Percentiles rank a stretch among this genome's conserved stretches.
Conservation (phyloP, 2,888 invertebrate species). For the Meliscaeva auricollis region DNA sequence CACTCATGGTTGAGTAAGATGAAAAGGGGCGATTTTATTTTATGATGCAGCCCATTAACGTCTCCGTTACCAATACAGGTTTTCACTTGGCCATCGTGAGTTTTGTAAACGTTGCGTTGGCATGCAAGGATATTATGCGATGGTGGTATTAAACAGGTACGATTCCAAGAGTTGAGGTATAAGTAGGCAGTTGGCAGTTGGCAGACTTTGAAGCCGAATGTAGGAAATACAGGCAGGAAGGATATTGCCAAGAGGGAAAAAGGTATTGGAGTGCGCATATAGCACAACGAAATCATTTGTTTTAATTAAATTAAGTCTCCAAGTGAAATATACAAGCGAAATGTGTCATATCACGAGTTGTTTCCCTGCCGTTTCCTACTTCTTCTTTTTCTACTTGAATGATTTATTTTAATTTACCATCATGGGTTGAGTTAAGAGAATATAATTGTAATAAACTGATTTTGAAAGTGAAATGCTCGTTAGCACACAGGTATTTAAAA, state of each 20-base stretch:
- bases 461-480: conserved; percentile 19
- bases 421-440: neutral
- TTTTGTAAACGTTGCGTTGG: conserved; percentile 70
- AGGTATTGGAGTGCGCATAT: conserved; percentile 38
- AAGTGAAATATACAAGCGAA: conserved; percentile 58
- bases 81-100: conserved; percentile 71
- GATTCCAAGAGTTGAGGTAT: neutral
- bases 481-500: conserved; percentile 11
- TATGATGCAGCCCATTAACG: conserved; percentile 75
- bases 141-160: conserved; percentile 1
- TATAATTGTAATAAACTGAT: conserved; percentile 7
- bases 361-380: conserved; percentile 36
- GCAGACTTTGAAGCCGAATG: neutral
- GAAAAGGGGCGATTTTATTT: conserved; percentile 60
- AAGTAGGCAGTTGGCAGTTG: neutral
- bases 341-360: conserved; percentile 64
- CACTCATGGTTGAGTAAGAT: neutral
- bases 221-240: neutral
- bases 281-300: conserved; percentile 61
- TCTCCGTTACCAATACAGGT: conserved; percentile 72
- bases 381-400: conserved; percentile 28
- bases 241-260: neutral
- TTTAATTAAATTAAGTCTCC: conserved; percentile 73
- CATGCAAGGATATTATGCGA: conserved; percentile 59
- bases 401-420: conserved; percentile 55